Conservation (phyloP, 2,888 invertebrate genomes). For the Philaethria dido region DNA sequence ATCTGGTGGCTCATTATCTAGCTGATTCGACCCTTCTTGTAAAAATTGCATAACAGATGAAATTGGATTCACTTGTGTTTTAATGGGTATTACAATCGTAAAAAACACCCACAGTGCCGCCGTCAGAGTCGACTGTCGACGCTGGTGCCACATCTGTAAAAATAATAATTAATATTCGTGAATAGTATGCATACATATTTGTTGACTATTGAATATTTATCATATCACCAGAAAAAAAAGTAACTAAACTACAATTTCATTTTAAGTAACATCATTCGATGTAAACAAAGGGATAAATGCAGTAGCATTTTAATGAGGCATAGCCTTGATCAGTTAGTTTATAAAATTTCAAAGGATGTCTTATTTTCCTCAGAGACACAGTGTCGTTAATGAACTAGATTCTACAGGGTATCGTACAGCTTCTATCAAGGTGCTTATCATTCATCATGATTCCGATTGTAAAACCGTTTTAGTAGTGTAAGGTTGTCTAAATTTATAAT, state of each 20-base stretch:
- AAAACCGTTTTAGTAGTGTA: not conserved
- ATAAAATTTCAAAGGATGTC: slow-evolving; percentile 23
- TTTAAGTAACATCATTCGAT: not conserved
- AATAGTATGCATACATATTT: no score
- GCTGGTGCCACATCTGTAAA: slow-evolving; percentile 71
- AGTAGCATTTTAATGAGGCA: slow-evolving; percentile 12
- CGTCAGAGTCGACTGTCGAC: slow-evolving; percentile 53
- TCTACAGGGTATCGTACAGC: not conserved
- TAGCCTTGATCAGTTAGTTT: slow-evolving; percentile 12
- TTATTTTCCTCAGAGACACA: slow-evolving; percentile 26
- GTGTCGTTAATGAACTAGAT: slow-evolving; percentile 15
- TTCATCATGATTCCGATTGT: not conserved
- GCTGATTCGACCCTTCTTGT: slow-evolving; percentile 79
- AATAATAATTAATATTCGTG: no score
- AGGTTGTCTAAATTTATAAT: not conserved
- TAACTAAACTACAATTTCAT: not conserved
- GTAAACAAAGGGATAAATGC: slow-evolving; percentile 13
- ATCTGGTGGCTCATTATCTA: slow-evolving; percentile 81
- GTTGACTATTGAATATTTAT: no score
- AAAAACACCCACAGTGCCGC: slow-evolving; percentile 60
- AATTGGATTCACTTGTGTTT: slow-evolving; percentile 68
- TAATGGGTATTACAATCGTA: slow-evolving; percentile 54
- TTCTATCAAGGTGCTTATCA: not conserved
- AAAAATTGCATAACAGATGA: slow-evolving; percentile 81
- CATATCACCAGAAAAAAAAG: not conserved